Evolutionary conservation across 2,888 invertebrate genomes (phyloP).

Genomic region (Microctonus aethiopoides): DNA sequence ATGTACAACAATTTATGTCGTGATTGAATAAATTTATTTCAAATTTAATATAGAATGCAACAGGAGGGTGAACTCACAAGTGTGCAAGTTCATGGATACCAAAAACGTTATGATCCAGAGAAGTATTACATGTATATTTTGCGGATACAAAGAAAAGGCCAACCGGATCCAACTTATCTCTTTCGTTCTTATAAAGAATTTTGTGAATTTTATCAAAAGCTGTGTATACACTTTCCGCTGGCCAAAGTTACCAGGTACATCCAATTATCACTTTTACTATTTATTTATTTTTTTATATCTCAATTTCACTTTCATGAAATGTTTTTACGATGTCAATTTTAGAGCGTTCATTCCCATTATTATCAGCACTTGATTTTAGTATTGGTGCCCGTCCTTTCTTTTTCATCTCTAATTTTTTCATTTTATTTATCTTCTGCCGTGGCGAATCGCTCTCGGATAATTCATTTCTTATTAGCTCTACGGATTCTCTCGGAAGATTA

Average conservation of each 20-base stretch:
- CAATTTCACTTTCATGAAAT: slow-evolving; percentile 44
- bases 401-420: slow-evolving; percentile 38
- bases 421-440: slow-evolving; percentile 24
- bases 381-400: slow-evolving; percentile 44
- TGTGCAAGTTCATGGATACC: slow-evolving; percentile 88
- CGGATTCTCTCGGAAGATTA: slow-evolving; percentile 38
- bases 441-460: slow-evolving; percentile 21
- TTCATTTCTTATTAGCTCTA: slow-evolving; percentile 30
- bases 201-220: slow-evolving; percentile 94
- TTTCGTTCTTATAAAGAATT: slow-evolving; percentile 97
- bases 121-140: slow-evolving; percentile 96
- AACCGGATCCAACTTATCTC: slow-evolving; percentile 87
- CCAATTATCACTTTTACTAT: slow-evolving; percentile 40
- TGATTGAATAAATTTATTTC: not conserved
- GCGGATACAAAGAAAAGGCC: slow-evolving; percentile 84
- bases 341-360: not conserved
- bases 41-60: slow-evolving; percentile 73
- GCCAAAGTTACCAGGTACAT: slow-evolving; percentile 89
- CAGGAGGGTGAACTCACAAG: slow-evolving; percentile 89
- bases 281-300: slow-evolving; percentile 35
- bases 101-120: slow-evolving; percentile 96
- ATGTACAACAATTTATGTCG: not conserved
- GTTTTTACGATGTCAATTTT: slow-evolving; percentile 13
- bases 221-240: slow-evolving; percentile 90
- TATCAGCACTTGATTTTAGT: slow-evolving; percentile 19